Conservation (phyloP, 2,113 vertebrate species). For the Sturnus vulgaris region DNA sequence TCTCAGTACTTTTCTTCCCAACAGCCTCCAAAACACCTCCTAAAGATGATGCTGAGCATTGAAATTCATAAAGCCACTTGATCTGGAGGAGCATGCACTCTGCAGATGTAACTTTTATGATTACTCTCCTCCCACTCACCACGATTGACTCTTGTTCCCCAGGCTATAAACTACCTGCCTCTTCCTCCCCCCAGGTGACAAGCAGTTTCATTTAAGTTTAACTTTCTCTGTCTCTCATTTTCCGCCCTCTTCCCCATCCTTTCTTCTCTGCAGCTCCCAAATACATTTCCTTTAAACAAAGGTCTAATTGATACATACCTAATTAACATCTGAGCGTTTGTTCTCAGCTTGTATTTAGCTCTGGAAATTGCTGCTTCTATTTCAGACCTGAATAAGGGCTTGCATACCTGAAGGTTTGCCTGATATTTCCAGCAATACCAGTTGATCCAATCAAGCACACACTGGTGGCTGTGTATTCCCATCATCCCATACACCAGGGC, state of each 20-base stretch:
- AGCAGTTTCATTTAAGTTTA: conserved; percentile 31
- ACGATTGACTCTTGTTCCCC: conserved; percentile 20
- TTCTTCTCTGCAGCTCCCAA: conserved; percentile 5
- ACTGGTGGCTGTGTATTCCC: background rate
- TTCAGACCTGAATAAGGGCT: conserved; percentile 11
- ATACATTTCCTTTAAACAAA: conserved; percentile 32
- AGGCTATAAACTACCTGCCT: conserved; percentile 49
- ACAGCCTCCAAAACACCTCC: background rate
- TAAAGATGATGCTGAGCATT: background rate
- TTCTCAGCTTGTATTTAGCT: conserved; percentile 40
- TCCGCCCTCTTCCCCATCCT: background rate
- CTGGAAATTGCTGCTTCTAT: conserved; percentile 49
- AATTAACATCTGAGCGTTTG: conserved; percentile 26
- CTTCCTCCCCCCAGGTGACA: conserved; percentile 33
- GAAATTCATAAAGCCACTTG: conserved; percentile 22
- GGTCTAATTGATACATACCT: conserved; percentile 35
- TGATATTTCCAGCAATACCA: background rate
- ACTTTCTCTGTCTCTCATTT: conserved; percentile 31
- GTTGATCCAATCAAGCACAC: background rate
- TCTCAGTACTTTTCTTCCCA: background rate
- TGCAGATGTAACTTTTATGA: conserved; percentile 37
- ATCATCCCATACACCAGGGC: background rate
- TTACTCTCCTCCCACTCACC: conserved; percentile 51
- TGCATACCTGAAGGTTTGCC: background rate
- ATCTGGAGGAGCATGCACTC: background rate